These are phyloP conservation scores for Selenia dentaria DNA, from an alignment of 2,888 invertebrate genomes.

Conservation along the genomic window DNA sequence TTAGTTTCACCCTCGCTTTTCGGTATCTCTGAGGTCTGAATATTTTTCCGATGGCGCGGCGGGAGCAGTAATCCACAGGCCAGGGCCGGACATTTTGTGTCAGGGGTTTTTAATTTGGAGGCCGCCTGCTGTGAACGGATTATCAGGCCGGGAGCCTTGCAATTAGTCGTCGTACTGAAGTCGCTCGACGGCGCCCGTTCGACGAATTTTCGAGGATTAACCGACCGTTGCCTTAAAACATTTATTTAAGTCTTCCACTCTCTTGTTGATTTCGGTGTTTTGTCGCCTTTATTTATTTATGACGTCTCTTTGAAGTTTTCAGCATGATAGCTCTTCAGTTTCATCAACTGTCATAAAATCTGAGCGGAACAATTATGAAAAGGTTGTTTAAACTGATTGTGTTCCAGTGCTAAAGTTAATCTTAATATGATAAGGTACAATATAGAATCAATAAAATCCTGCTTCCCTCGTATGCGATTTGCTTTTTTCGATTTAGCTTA, in stretches of 20 bases:
- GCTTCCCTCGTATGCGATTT: too few relatives aligned
- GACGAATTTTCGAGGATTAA: conserved; percentile 58
- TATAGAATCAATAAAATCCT: too few relatives aligned
- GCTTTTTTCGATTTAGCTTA: too few relatives aligned
- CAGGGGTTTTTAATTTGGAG: conserved; percentile 79
- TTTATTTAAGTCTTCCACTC: conserved; percentile 19
- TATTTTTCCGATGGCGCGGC: conserved; percentile 35
- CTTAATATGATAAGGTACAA: too few relatives aligned
- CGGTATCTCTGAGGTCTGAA: conserved; percentile 42
- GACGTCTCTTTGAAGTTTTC: conserved; percentile 12
- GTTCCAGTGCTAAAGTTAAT: too few relatives aligned
- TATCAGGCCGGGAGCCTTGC: conserved; percentile 68
- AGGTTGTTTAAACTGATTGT: too few relatives aligned
- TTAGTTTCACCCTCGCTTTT: conserved; percentile 60
- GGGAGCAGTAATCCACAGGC: conserved; percentile 66
- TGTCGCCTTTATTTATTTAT: conserved; percentile 21
- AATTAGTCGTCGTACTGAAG: conserved; percentile 72
- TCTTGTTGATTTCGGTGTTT: conserved; percentile 23
- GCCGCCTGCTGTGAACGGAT: conserved; percentile 81
- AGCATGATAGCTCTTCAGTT: conserved; percentile 13
- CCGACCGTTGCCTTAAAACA: conserved; percentile 36
- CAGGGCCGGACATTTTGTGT: conserved; percentile 61
- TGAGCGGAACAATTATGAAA: too few relatives aligned
- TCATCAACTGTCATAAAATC: conserved; percentile 2
- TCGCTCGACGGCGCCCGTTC: conserved; percentile 50